A percentile compares a stretch with the other conserved stretches of the same genome.
These are phyloP conservation scores for Ameiurus melas DNA, from an alignment of 2,113 vertebrate genomes.

Conservation along the genomic window DNA sequence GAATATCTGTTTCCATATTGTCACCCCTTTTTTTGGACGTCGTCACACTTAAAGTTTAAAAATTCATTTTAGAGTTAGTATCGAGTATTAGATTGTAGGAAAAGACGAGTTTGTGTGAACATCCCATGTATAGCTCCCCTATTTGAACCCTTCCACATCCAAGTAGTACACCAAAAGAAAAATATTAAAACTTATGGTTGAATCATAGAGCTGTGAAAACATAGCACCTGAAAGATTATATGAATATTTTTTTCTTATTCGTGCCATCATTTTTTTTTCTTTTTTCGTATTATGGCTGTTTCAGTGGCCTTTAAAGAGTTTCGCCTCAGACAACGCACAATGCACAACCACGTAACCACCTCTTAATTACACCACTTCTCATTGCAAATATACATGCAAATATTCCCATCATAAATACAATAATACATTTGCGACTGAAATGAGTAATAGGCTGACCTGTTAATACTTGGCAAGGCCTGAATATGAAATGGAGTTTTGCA, in stretches of 20 bases:
- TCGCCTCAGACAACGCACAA: too few species aligned
- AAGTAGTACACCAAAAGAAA: not conserved
- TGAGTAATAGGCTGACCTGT: conserved; percentile 39
- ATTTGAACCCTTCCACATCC: not conserved
- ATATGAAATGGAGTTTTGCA: conserved; percentile 40
- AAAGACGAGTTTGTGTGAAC: not conserved
- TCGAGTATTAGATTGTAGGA: not conserved
- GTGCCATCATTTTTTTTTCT: not conserved
- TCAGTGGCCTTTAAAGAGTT: not conserved
- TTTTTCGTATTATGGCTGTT: not conserved
- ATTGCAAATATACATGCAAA: conserved; percentile 13
- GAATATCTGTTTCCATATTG: not conserved
- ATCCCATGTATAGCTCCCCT: not conserved
- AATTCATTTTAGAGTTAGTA: not conserved
- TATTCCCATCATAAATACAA: conserved; percentile 28
- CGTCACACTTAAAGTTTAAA: not conserved
- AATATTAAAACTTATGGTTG: not conserved
- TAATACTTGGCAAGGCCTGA: conserved; percentile 41
- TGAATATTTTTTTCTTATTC: not conserved
- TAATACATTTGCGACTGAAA: not conserved
- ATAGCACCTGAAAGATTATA: not conserved
- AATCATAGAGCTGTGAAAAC: not conserved
- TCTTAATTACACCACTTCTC: not conserved
- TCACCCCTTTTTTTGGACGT: not conserved
- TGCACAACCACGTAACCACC: not conserved